A percentile compares a stretch with the other conserved stretches of the same genome.
Evolutionary conservation across 2,113 vertebrate genomes (phyloP).

Genomic region (Clinocottus analis): DNA sequence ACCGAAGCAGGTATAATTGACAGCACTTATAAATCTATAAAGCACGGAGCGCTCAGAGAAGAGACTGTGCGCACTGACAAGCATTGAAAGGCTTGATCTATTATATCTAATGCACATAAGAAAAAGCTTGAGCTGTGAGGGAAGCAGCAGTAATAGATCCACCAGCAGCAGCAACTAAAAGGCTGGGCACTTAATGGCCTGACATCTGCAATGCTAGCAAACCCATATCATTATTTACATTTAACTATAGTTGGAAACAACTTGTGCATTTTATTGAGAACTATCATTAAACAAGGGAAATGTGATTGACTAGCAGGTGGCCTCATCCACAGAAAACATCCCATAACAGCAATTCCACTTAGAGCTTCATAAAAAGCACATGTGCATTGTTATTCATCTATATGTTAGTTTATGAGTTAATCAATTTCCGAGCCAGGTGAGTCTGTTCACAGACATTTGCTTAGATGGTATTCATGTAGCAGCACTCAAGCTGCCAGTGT

Average conservation of each 20-base stretch:
- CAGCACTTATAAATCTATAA: slow-evolving; percentile 28
- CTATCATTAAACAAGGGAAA: neutral
- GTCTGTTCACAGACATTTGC: neutral
- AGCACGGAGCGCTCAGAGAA: slow-evolving; percentile 21
- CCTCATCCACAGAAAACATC: neutral
- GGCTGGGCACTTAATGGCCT: too few relatives aligned
- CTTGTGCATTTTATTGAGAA: neutral
- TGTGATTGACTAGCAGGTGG: slow-evolving; percentile 2
- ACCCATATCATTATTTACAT: neutral
- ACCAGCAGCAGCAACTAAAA: neutral
- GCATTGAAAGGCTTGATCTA: slow-evolving; percentile 14
- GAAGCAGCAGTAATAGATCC: neutral
- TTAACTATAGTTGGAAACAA: neutral
- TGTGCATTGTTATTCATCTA: slow-evolving; percentile 12
- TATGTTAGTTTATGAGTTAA: neutral
- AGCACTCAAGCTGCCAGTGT: neutral
- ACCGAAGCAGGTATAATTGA: slow-evolving; percentile 24
- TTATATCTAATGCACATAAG: slow-evolving; percentile 20
- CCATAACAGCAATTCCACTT: slow-evolving; percentile 42
- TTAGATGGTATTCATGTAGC: neutral
- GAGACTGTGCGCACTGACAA: neutral
- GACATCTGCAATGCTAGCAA: neutral
- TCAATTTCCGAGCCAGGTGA: neutral
- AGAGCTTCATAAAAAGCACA: slow-evolving; percentile 11
- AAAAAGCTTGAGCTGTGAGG: slow-evolving; percentile 9